A percentile compares a stretch with the other conserved stretches of the same genome.
phyloP scores from a whole-genome alignment of 2,888 invertebrate genomes.

The Xanthostigma xanthostigma region DNA sequence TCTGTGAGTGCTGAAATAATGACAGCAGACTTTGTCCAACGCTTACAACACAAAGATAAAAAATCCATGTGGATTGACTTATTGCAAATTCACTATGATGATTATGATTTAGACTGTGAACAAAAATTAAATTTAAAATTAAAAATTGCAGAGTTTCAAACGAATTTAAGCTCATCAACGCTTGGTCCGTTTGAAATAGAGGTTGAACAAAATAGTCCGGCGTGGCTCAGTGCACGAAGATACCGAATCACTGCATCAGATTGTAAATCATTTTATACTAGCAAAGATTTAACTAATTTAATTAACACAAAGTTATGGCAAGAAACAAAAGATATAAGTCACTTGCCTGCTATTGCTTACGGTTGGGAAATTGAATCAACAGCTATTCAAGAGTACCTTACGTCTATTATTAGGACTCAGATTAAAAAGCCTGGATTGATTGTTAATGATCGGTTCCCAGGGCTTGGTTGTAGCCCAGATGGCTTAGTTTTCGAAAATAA shows the following conservation, averaged over 20 bases:
- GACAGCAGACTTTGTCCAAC: too few species aligned
- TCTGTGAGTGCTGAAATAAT: too few species aligned
- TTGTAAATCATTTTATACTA: conserved; percentile 3
- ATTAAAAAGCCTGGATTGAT: conserved; percentile 2
- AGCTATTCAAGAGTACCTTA: neutral
- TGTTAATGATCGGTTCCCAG: conserved; percentile 6
- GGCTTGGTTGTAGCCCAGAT: conserved; percentile 7
- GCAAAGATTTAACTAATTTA: conserved; percentile 3
- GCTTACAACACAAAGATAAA: too few species aligned
- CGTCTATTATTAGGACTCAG: neutral
- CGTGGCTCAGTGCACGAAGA: conserved; percentile 3
- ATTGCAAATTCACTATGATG: too few species aligned
- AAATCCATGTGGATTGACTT: too few species aligned
- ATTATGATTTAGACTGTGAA: conserved; percentile 6
- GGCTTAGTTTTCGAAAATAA: conserved; percentile 3
- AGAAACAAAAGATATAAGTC: neutral
- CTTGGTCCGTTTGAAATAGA: conserved; percentile 1
- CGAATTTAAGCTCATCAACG: neutral
- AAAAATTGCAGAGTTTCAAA: neutral
- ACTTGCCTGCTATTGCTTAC: neutral
- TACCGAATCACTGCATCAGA: conserved; percentile 7
- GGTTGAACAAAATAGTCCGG: conserved; percentile 1
- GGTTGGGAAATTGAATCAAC: neutral
- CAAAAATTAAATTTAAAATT: neutral
- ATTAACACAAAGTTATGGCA: conserved; percentile 1